Evolutionary conservation across 1,140 invertebrate genomes (phyloP).

Genomic region (Stenopsyche tienmushanensis): DNA sequence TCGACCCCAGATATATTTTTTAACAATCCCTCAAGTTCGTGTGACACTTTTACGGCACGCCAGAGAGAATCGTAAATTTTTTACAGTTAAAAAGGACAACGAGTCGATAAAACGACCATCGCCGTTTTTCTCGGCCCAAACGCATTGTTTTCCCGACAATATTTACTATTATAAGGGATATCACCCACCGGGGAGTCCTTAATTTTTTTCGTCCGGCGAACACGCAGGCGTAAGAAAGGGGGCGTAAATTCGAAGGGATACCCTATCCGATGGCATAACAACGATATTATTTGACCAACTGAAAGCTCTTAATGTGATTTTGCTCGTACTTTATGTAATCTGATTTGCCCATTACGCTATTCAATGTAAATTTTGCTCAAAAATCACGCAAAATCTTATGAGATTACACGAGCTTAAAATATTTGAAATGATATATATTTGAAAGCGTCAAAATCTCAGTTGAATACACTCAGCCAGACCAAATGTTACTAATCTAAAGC

Average conservation of each 20-base stretch:
- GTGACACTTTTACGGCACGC: constrained; percentile 9
- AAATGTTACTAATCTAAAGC: no score
- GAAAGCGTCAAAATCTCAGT: no score
- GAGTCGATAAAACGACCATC: constrained; percentile 15
- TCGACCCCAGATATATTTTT: no score
- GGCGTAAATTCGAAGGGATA: neutral
- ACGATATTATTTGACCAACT: neutral
- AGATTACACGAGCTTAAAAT: no score
- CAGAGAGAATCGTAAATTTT: constrained; percentile 15
- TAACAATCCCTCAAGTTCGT: neutral
- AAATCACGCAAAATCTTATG: no score
- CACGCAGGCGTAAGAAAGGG: neutral
- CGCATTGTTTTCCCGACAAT: constrained; percentile 14
- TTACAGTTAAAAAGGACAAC: constrained; percentile 11
- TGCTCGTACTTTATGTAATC: no score
- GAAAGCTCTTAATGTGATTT: neutral
- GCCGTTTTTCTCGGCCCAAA: neutral
- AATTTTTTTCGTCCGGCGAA: neutral
- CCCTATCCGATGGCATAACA: neutral
- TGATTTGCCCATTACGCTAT: no score
- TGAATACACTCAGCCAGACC: no score
- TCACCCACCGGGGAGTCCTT: constrained; percentile 14
- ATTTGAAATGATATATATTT: no score
- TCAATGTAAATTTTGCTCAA: no score
- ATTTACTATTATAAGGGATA: constrained; percentile 16